Evolutionary conservation across 2,888 invertebrate species (phyloP).

Genomic region (Chironomus tentans): DNA sequence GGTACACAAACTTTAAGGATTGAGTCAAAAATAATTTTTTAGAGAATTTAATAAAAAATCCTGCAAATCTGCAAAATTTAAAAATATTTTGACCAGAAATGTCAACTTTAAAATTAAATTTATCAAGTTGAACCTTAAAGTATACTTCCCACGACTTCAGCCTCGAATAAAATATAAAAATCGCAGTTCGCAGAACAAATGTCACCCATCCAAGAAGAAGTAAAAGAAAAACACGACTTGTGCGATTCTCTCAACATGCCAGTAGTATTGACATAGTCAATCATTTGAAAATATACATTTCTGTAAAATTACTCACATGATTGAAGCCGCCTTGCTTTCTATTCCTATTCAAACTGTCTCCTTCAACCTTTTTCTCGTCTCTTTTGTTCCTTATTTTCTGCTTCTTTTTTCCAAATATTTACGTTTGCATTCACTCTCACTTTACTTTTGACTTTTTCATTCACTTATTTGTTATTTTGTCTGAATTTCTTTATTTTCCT

Average conservation of each 20-base stretch:
- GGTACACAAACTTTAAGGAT: too few species aligned
- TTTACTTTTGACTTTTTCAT: too few species aligned
- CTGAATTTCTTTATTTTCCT: neutral
- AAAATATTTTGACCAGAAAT: too few species aligned
- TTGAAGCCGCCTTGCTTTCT: neutral
- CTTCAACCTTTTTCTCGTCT: neutral
- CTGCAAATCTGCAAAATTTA: too few species aligned
- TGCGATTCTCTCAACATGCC: neutral
- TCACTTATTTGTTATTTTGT: neutral
- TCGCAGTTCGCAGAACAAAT: neutral
- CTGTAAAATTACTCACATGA: constrained; percentile 24
- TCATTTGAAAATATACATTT: constrained; percentile 16
- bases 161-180: too few species aligned
- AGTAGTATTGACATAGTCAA: constrained; percentile 22
- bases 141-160: too few species aligned
- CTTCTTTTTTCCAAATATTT: neutral
- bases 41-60: too few species aligned
- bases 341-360: neutral
- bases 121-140: too few species aligned
- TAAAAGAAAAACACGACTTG: neutral
- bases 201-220: neutral
- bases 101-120: too few species aligned
- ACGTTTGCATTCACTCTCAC: too few species aligned
- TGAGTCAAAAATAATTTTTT: too few species aligned
- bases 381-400: neutral